Base-by-base conservation (phyloP, 2,888 invertebrate genomes). In the Drosophila formosana region DNA sequence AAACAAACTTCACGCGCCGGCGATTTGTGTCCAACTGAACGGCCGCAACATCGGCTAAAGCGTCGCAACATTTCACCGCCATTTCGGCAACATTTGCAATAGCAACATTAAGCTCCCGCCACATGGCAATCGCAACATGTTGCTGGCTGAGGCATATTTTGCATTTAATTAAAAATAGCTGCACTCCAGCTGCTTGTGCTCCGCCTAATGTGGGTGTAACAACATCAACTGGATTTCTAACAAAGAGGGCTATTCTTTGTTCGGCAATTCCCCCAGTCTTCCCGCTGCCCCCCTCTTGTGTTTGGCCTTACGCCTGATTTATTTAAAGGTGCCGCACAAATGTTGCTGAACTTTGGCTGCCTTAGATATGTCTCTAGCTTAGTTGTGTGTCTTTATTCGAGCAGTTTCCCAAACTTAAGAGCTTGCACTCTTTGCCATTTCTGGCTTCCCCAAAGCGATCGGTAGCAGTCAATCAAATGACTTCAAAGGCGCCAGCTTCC, bases 291-390 rank as follows among this genome's bases (percentile, higher is more conserved):
- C 4, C n/a, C 23, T 18, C n/a, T 1, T 32, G 34, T 30, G 55
- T 53, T 18, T 18, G 63, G 64, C 81, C 77, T 66, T 57, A 71
- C 75, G 80, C 57, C 70, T 84, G 88, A 84, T 84, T 84, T 84
- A 83, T 83, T 89, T 84, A 87, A 81, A 84, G 75, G 75, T 81
- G 80, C 71, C 83, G 80, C 80, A 63, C 72, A 80, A 81, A 89
- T 89, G 88, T 87, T 84, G 85, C 83, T 89, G 89, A 89, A 87
- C 89, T 80, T 78, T 84, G 87, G 43, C 65, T 61, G 76, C 66
- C 62, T 73, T 63, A 64, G 66, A 56, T 65, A 1, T 30, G 30
- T 70, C 30, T 58, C 63, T 79, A 43, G 50, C 8, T 23, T 49
- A 23, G 30, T 46, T 4, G 13, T 25, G 26, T 30, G 26, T 49